A percentile compares a stretch with the other conserved stretches of the same genome.
Evolutionary conservation across 2,797 vertebrate species (phyloP).

Genomic region (Echeneis naucrates): DNA sequence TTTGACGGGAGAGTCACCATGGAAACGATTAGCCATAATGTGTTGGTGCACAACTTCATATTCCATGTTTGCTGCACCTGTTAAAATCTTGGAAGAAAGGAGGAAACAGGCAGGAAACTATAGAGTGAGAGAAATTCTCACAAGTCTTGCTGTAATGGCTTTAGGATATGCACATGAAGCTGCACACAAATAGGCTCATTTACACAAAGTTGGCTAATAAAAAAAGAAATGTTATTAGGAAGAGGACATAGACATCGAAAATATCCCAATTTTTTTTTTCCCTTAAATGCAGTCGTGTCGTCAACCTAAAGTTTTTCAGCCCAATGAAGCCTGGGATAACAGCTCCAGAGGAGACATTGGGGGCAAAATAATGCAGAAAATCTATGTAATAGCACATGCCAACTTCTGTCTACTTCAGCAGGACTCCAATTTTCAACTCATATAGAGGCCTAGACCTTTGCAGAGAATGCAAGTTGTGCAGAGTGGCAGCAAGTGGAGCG

Average conservation of each 20-base stretch:
- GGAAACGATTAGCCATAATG: conserved; percentile 29
- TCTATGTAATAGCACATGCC: conserved; percentile 27
- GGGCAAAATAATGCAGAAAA: conserved; percentile 16
- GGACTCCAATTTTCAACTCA: conserved; percentile 23
- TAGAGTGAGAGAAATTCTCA: conserved; percentile 10
- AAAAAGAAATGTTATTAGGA: not conserved
- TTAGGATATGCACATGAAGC: conserved; percentile 38
- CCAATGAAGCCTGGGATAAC: not conserved
- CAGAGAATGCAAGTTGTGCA: conserved; percentile 28
- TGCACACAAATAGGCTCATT: conserved; percentile 46
- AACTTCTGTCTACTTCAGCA: conserved; percentile 36
- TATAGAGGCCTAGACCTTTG: conserved; percentile 4
- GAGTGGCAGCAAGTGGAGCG: conserved; percentile 22
- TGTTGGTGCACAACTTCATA: not conserved
- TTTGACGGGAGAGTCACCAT: conserved; percentile 50
- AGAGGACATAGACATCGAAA: not conserved
- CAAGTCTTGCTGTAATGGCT: conserved; percentile 26
- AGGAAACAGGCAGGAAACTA: not conserved
- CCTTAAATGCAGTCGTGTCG: not conserved
- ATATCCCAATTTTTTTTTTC: not conserved
- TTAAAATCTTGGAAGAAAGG: conserved; percentile 9
- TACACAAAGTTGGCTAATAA: conserved; percentile 1
- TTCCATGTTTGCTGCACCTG: conserved; percentile 8
- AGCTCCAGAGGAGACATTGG: conserved; percentile 7
- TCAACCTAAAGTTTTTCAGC: conserved; percentile 8